Percentiles rank a stretch among this genome's conserved stretches.
Evolutionary conservation across 2,797 vertebrate species (phyloP).

Genomic region (Hypotaenidia philippensis): DNA sequence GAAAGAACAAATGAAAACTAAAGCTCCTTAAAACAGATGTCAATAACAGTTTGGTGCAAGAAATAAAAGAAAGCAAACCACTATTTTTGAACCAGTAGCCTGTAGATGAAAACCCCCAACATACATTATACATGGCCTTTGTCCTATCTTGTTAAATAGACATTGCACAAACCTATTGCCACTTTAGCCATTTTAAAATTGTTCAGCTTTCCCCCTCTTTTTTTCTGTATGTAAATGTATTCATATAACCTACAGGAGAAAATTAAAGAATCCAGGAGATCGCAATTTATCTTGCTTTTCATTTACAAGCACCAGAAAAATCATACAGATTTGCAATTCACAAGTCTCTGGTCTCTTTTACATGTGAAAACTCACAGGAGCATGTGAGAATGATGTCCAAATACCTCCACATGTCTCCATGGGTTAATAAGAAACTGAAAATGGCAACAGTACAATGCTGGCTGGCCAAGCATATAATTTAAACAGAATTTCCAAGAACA

Average conservation of each 20-base stretch:
- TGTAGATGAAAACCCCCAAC: background rate
- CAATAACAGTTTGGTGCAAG: background rate
- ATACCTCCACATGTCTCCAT: background rate
- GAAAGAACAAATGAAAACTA: background rate
- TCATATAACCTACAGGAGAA: background rate
- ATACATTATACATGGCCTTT: background rate
- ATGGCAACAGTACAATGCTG: background rate
- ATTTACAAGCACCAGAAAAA: background rate
- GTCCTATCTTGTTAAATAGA: background rate
- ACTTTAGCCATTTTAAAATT: background rate
- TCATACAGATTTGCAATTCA: background rate
- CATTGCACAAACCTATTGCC: background rate
- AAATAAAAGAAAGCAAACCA: background rate
- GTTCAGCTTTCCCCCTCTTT: background rate
- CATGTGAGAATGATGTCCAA: background rate
- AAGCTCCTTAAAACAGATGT: background rate
- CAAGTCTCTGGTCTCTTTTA: background rate
- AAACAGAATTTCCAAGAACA: background rate
- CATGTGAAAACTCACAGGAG: background rate
- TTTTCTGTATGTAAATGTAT: background rate
- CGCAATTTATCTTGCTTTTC: background rate
- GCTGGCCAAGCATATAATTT: background rate
- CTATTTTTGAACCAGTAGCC: background rate
- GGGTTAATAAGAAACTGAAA: background rate
- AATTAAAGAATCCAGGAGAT: background rate